Conservation (phyloP, 2,888 invertebrate species). For the Melinopterus prodromus region DNA sequence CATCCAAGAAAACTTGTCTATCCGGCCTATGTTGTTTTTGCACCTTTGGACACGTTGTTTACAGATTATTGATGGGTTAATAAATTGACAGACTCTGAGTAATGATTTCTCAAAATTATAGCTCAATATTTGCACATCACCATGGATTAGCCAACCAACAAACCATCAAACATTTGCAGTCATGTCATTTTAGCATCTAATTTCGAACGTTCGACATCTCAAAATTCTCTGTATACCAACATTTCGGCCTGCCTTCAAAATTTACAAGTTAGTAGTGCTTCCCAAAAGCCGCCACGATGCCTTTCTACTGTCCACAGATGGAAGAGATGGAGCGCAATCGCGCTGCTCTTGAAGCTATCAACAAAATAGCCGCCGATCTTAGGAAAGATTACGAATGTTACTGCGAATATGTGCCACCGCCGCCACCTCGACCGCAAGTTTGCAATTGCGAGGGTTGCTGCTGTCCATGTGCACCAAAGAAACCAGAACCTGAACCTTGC, state of each 20-base stretch:
- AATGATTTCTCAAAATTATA: background rate
- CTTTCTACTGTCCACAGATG: conserved; percentile 47
- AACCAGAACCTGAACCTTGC: conserved; percentile 14
- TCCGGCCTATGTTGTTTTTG: no score
- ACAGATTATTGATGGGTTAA: no score
- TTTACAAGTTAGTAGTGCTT: conserved; percentile 33
- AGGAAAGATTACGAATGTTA: conserved; percentile 29
- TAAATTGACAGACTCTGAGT: no score
- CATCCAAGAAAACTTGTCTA: no score
- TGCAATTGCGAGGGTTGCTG: conserved; percentile 22
- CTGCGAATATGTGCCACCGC: conserved; percentile 20
- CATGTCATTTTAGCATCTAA: background rate
- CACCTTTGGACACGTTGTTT: no score
- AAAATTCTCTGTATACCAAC: conserved; percentile 30
- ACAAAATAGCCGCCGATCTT: conserved; percentile 29
- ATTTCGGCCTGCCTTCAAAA: conserved; percentile 27
- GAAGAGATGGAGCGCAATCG: conserved; percentile 29
- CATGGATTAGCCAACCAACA: background rate
- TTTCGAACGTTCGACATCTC: conserved; percentile 27
- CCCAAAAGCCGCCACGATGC: conserved; percentile 46
- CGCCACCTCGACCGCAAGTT: conserved; percentile 5
- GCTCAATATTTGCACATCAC: background rate
- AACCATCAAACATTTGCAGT: background rate
- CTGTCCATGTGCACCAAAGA: conserved; percentile 22
- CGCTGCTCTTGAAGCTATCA: conserved; percentile 30